These are phyloP conservation scores for Apteryx mantelli DNA, from an alignment of 2,113 vertebrate genomes.

Conservation along the genomic window DNA sequence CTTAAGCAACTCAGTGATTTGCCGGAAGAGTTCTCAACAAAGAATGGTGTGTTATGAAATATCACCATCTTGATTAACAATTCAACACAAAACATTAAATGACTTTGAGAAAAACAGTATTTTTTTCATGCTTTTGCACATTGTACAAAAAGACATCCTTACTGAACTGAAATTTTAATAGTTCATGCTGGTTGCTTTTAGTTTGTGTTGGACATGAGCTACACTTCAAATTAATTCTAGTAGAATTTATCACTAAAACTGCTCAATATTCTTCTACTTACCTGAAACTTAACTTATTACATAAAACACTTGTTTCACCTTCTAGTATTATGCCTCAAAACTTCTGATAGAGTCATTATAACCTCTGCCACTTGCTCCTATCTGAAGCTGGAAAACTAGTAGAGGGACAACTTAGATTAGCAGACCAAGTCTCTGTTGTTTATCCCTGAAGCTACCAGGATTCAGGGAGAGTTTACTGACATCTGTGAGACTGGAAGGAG, in stretches of 20 bases:
- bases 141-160: not conserved
- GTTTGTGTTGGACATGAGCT: not conserved
- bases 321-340: not conserved
- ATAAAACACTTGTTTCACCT: not conserved
- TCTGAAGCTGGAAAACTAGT: not conserved
- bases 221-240: not conserved
- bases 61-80: not conserved
- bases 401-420: not conserved
- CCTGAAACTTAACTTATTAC: not conserved
- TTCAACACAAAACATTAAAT: not conserved
- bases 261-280: not conserved
- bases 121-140: not conserved
- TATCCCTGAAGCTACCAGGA: conserved; percentile 47
- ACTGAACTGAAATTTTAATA: not conserved
- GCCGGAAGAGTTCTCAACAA: not conserved
- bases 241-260: not conserved
- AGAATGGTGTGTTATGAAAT: not conserved
- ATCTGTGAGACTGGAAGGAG: conserved; percentile 29
- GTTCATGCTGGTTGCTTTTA: not conserved
- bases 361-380: not conserved
- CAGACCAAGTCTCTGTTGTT: conserved; percentile 7
- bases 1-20: not conserved
- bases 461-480: not conserved
- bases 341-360: not conserved
- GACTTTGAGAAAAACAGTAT: not conserved